Conservation (phyloP, 2,113 vertebrate genomes). For the Notiomystis cincta region DNA sequence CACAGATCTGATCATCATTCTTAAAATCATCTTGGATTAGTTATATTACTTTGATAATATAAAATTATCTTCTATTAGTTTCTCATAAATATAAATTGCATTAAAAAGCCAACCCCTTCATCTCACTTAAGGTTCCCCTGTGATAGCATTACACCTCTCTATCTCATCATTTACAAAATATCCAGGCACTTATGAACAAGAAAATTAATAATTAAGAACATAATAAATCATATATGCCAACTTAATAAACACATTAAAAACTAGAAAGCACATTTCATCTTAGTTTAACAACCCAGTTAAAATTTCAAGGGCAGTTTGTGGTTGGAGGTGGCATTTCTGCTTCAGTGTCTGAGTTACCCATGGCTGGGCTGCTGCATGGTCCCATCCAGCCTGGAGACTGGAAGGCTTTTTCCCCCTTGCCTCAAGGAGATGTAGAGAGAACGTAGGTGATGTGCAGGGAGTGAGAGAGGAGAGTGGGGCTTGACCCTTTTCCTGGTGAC, state of each 20-base stretch:
- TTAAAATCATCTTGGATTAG: not conserved
- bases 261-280: not conserved
- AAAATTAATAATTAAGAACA: slow-evolving; percentile 40
- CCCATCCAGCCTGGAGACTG: not conserved
- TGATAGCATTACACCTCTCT: not conserved
- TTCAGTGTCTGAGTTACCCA: not conserved
- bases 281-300: not conserved
- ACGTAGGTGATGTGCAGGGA: not conserved
- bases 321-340: not conserved
- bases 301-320: not conserved
- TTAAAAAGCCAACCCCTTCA: slow-evolving; percentile 6
- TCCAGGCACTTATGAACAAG: not conserved
- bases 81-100: slow-evolving; percentile 58
- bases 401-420: not conserved
- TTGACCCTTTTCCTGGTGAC: not conserved
- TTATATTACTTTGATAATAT: not conserved
- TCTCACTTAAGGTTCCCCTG: not conserved
- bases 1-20: not conserved
- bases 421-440: not conserved
- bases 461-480: rapidly evolving
- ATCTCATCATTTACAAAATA: not conserved
- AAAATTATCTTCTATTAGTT: slow-evolving; percentile 17
- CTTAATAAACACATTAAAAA: slow-evolving; percentile 40
- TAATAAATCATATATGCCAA: not conserved
- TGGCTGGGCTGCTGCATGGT: not conserved